These are phyloP conservation scores for Pentamera pediparva DNA, from an alignment of 53 echinoderm and acorn worm genomes.

Conservation along the genomic window DNA sequence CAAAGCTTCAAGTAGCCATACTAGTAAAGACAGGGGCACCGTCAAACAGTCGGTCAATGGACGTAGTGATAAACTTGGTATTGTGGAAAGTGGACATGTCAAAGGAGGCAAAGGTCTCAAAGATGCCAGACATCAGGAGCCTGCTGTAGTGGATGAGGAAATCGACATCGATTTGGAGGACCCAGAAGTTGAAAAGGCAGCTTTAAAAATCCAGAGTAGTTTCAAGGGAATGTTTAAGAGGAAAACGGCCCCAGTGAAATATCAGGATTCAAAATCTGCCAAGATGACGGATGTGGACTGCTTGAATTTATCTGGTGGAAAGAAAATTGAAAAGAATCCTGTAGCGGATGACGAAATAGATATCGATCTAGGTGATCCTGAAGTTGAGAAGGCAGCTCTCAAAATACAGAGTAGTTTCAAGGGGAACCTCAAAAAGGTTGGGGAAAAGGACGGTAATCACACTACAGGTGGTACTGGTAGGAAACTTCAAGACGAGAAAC, in stretches of 20 bases:
- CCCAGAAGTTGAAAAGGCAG: conserved; percentile 68
- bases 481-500: neutral
- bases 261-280: neutral
- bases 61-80: too few relatives aligned
- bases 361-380: too few relatives aligned
- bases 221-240: neutral
- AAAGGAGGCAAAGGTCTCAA: neutral
- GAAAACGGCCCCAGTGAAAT: neutral
- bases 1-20: neutral
- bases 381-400: too few relatives aligned
- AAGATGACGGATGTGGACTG: too few relatives aligned
- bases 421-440: too few relatives aligned
- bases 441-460: too few relatives aligned
- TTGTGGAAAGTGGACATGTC: too few relatives aligned
- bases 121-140: neutral
- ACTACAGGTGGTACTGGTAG: too few relatives aligned
- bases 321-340: too few relatives aligned
- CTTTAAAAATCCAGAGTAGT: conserved; percentile 62
- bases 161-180: conserved; percentile 79
- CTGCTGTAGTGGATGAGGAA: conserved; percentile 31
- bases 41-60: neutral
- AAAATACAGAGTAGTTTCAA: too few relatives aligned
- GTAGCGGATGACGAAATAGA: too few relatives aligned
- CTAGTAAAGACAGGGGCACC: neutral
- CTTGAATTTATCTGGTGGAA: too few relatives aligned